These are phyloP conservation scores for Antedon mediterranea DNA, from an alignment of 53 echinoderm and acorn worm species.

Conservation along the genomic window DNA sequence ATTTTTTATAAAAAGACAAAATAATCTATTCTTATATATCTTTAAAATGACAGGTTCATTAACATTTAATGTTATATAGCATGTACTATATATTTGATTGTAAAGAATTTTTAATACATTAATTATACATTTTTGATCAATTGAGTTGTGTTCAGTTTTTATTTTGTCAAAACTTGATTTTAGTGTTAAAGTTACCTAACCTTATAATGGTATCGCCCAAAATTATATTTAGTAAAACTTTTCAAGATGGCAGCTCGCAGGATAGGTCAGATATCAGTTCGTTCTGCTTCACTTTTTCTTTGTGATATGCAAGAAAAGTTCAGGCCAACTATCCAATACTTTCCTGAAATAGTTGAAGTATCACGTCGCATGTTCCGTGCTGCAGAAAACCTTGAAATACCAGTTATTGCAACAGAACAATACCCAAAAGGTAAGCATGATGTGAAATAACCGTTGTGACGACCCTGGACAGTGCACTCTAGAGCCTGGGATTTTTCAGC, in stretches of 20 bases:
- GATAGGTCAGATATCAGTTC: constrained; percentile 43
- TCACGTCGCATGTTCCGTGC: constrained; percentile 61
- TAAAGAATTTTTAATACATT: no score
- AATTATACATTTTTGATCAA: no score
- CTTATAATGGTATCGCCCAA: neutral
- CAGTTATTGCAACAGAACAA: constrained; percentile 70
- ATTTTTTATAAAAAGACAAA: no score
- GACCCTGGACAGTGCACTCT: neutral
- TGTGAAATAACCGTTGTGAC: neutral
- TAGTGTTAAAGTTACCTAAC: no score
- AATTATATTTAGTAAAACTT: no score
- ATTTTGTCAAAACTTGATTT: no score
- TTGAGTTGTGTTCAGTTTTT: no score
- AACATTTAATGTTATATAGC: no score
- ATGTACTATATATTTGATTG: no score
- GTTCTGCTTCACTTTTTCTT: constrained; percentile 74
- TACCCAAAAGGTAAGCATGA: constrained; percentile 79
- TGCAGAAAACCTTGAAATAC: constrained; percentile 57
- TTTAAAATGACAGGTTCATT: no score
- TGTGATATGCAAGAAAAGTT: constrained; percentile 99
- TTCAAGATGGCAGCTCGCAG: constrained; percentile 43
- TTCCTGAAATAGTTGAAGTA: constrained; percentile 91
- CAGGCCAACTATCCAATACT: constrained; percentile 58
- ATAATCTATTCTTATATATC: no score
- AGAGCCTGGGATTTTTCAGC: no score